Evolutionary conservation across 2,113 vertebrate genomes (phyloP), one percentile per base, ranked within the genome.

Genomic region (Antechinus flavipes): DNA sequence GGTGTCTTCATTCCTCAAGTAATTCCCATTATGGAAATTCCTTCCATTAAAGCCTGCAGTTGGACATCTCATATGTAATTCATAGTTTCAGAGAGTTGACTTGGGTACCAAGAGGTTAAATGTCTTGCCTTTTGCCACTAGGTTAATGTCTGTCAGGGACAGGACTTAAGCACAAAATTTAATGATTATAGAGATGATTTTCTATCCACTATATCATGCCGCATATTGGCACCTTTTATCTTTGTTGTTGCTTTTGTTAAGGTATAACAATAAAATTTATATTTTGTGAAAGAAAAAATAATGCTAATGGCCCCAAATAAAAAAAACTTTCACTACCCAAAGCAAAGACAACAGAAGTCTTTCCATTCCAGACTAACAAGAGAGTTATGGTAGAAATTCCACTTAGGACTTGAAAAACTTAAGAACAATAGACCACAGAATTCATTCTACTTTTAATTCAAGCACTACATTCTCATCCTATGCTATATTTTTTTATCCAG

Each of bases 281-380:
- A 52, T n/a, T 46, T 55, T 94, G 25, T 91, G 22, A 52, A 94
- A 94, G 92, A 94, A 89, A 26, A 11, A 90, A 89, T 54, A 91
- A 54, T 84, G 12, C 9, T 27, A 47, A 16, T 56, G 54, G 97
- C 93, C 92, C 90, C 96, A 97, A 95, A 92, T 93, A 97, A 95
- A 52, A 94, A 76, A 84, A 97, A 95, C 68, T 91, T 91, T 42
- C 95, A 95, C 24, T 91, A n/a, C 89, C 27, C 55, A 54, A 94
- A 94, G 90, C 91, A 94, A 90, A 97, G 91, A 97, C 55, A 97
- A 90, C 93, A 92, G 93, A 95, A 3, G 91, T 94, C 30, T 96
- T 55, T 35, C 46, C 26, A 93, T 97, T 94, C 95, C 91, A 93
- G 89, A 54, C 0, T 93, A 93, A 95, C 94, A 94, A 97, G 84